These are phyloP conservation scores for Gobionotothen gibberifrons DNA, from an alignment of 2,797 vertebrate genomes.

Conservation along the genomic window DNA sequence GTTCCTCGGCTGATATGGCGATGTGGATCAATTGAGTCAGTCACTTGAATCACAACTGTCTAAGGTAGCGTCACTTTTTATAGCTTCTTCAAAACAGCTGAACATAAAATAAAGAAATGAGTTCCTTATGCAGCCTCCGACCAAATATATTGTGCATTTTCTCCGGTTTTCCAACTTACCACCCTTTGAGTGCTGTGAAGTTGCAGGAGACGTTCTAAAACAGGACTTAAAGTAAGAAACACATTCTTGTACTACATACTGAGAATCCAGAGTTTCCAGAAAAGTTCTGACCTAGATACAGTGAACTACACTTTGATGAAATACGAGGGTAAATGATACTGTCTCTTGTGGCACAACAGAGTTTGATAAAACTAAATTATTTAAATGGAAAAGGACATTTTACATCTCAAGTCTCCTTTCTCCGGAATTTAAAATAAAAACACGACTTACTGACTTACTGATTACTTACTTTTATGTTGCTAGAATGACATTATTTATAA, in stretches of 20 bases:
- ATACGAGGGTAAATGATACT: conserved; percentile 31
- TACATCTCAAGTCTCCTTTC: conserved; percentile 14
- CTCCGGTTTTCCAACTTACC: conserved; percentile 14
- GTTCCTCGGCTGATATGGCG: conserved; percentile 24
- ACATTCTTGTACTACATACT: background rate
- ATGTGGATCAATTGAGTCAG: conserved; percentile 4
- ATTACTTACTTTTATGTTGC: background rate
- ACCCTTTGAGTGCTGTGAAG: conserved; percentile 37
- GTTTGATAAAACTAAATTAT: background rate
- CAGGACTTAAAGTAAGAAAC: conserved; percentile 19
- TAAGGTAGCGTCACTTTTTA: conserved; percentile 36
- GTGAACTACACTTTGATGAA: conserved; percentile 38
- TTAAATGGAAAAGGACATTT: conserved; percentile 36
- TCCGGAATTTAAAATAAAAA: conserved; percentile 12
- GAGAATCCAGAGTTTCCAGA: conserved; percentile 14
- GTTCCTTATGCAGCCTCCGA: conserved; percentile 45
- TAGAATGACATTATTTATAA: background rate
- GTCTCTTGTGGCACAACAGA: conserved; percentile 32
- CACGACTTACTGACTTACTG: too few species aligned
- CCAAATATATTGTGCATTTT: conserved; percentile 38
- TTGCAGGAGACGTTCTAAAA: conserved; percentile 15
- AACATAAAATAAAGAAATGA: conserved; percentile 45
- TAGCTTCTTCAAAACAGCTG: conserved; percentile 45
- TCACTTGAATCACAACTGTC: conserved; percentile 22
- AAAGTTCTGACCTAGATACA: conserved; percentile 7